phyloP scores from a whole-genome alignment of 2,888 invertebrate genomes.

The Nemotelus nigrinus region DNA sequence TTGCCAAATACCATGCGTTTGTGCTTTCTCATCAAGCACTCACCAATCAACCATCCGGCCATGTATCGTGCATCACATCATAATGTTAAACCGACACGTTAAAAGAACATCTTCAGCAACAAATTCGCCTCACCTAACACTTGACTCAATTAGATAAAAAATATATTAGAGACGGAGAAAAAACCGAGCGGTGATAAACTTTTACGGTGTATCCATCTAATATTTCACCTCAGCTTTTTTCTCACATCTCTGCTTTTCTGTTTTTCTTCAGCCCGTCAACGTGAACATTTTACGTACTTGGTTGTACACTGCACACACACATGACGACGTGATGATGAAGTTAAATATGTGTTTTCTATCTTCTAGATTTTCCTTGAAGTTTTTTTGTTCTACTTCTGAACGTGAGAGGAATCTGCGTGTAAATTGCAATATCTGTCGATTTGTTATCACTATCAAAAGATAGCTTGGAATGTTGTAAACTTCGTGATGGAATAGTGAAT shows the following conservation, averaged over 20 bases:
- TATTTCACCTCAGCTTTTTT: not conserved
- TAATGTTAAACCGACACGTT: conserved; percentile 11
- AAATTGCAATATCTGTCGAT: not conserved
- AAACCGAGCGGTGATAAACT: not conserved
- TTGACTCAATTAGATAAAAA: conserved; percentile 8
- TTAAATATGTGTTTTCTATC: not conserved
- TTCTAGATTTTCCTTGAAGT: not conserved
- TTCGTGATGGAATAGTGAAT: not conserved
- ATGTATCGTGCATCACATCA: not conserved
- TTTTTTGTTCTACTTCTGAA: not conserved
- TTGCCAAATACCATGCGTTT: too few species aligned
- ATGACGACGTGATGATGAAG: not conserved
- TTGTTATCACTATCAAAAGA: not conserved
- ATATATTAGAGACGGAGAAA: not conserved
- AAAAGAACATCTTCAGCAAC: conserved; percentile 12
- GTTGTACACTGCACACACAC: not conserved
- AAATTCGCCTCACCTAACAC: conserved; percentile 15
- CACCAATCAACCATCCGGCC: too few species aligned
- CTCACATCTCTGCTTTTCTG: not conserved
- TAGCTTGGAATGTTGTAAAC: not conserved
- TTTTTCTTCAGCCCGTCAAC: not conserved
- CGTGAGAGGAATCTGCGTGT: not conserved
- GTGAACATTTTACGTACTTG: not conserved
- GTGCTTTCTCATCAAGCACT: too few species aligned
- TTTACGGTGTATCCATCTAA: not conserved